Percentiles rank a stretch among this genome's conserved stretches.
phyloP scores from a whole-genome alignment of 2,888 invertebrate genomes.

The Cryptocephalus primarius region DNA sequence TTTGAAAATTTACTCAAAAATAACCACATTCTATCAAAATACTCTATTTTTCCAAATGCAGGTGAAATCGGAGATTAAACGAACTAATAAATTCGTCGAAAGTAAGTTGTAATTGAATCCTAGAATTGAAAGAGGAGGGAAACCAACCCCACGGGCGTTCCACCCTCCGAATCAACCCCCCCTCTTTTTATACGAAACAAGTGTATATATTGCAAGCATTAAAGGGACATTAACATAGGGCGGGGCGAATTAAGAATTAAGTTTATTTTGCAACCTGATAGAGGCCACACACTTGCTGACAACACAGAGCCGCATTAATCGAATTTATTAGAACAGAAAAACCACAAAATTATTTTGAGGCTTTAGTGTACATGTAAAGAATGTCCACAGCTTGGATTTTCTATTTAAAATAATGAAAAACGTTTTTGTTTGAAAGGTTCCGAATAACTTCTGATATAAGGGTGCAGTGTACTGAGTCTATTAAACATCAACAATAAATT shows the following conservation, averaged over 20 bases:
- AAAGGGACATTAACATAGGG: conserved; percentile 33
- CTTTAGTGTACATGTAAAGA: too few relatives aligned
- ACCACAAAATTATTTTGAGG: too few relatives aligned
- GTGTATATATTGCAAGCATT: conserved; percentile 28
- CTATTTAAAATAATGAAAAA: too few relatives aligned
- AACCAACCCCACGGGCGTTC: conserved; percentile 11
- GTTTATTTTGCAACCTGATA: conserved; percentile 33
- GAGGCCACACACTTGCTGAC: conserved; percentile 22
- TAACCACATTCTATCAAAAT: too few relatives aligned
- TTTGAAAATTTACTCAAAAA: too few relatives aligned
- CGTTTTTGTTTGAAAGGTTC: too few relatives aligned
- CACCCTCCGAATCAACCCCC: conserved; percentile 19
- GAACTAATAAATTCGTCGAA: conserved; percentile 14
- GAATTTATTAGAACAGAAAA: neutral
- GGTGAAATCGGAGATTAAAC: conserved; percentile 3
- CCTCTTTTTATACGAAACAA: conserved; percentile 20
- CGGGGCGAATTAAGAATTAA: conserved; percentile 26
- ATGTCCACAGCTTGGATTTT: too few relatives aligned
- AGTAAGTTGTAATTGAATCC: conserved; percentile 21
- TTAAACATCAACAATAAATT: too few relatives aligned
- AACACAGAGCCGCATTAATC: conserved; percentile 8
- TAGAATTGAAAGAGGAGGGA: conserved; percentile 6
- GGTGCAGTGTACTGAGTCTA: too few relatives aligned
- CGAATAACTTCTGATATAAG: too few relatives aligned
- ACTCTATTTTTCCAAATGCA: too few relatives aligned